Conservation (phyloP, 2,888 invertebrate genomes). For the Dicycla oo region DNA sequence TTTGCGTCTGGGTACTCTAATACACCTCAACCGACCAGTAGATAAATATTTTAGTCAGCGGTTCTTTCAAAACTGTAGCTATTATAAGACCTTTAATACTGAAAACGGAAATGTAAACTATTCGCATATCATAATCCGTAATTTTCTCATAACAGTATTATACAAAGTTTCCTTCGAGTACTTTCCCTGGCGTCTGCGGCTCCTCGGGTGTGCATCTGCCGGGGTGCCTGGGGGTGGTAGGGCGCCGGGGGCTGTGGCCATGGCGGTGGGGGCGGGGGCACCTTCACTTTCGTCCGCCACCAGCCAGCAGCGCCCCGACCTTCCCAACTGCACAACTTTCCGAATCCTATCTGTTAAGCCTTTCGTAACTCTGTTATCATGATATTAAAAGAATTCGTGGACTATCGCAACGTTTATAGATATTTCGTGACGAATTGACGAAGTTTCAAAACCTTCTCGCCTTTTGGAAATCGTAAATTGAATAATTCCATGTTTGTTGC, state of each 20-base stretch:
- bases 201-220: conserved; percentile 66
- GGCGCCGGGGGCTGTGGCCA: conserved; percentile 40
- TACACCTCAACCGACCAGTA: neutral
- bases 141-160: conserved; percentile 59
- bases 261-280: conserved; percentile 62
- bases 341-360: conserved; percentile 71
- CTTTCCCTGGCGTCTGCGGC: conserved; percentile 82
- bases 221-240: conserved; percentile 62
- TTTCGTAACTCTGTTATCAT: conserved; percentile 66
- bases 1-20: neutral
- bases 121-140: conserved; percentile 41
- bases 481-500: conserved; percentile 27
- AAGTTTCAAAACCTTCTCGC: conserved; percentile 42
- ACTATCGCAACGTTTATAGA: conserved; percentile 47
- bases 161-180: conserved; percentile 66
- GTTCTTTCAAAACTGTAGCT: neutral
- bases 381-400: conserved; percentile 56
- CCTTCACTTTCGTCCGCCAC: conserved; percentile 83
- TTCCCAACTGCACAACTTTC: conserved; percentile 76
- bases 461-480: conserved; percentile 40
- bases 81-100: neutral
- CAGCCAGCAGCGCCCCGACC: conserved; percentile 70
- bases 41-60: neutral
- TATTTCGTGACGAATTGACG: conserved; percentile 37
- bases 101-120: conserved; percentile 38